Evolutionary conservation across 2,797 vertebrate genomes (phyloP), one percentile per base, ranked within the genome.

Genomic region (Acipenser transmontanus): DNA sequence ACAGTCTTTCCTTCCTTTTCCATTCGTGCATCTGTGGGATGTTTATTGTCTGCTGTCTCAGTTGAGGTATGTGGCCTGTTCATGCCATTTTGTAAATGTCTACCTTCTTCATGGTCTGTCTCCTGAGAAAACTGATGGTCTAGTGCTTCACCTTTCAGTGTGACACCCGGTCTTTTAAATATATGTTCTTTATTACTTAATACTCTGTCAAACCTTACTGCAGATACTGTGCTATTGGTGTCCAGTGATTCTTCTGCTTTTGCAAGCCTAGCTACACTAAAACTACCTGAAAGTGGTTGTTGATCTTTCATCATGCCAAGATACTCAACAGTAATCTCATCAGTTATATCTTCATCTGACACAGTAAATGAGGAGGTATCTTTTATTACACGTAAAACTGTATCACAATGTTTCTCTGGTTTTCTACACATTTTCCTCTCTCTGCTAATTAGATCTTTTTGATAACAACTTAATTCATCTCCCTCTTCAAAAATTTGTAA

Each of bases 401-500:
- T n/a, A 4, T 47, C 12, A 59, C 57, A 48, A 7, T 12, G 4
- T 50, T 8, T 59, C 50, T 50, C 62, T 8, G 6, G 14, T 63
- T n/a, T 8, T 13, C 8, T 50, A 59, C 12, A 50, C 48, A 8
- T 4, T 11, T 48, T 61, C 12, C 14, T 54, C 49, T 67, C 49
- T 63, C 50, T 49, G 51, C 10, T 20, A 14, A 47, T 63, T 62
- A 62, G n/a, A 6, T 4, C 17, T 61, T n/a, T 17, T 12, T 14
- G 47, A 57, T 54, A 62, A 7, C 6, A 47, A 56, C 47, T 63
- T 47, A 62, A 51, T 34, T 68, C 60, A 68, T 63, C 34, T 68
- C 50, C 61, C 34, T 68, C 66, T 60, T 68, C 66, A 56, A 63
- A 54, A 54, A 68, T 68, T 51, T 56, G 66, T n/a, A 68, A 68